Percentiles rank a stretch among this genome's conserved stretches.
Evolutionary conservation across 92 coral and sea anemone species (phyloP).

Genomic region (Umimayanthus kanabou): DNA sequence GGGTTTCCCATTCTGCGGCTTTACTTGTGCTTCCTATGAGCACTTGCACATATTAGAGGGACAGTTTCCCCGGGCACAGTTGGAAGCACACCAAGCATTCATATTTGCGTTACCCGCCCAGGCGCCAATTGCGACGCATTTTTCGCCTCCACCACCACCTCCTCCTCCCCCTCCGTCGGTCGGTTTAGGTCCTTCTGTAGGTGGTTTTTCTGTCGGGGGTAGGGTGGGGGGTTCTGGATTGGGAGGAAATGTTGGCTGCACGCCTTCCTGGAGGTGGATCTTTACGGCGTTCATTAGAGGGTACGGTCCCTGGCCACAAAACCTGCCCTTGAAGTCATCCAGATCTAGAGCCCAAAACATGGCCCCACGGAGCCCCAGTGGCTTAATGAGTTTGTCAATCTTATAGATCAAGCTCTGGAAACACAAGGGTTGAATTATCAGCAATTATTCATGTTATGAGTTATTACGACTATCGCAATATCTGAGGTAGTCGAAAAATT

Average conservation of each 20-base stretch:
- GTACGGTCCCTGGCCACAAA: slow-evolving; percentile 72
- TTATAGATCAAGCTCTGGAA: slow-evolving; percentile 55
- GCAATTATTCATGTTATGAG: too few relatives aligned
- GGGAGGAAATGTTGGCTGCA: slow-evolving; percentile 17
- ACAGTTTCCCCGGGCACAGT: slow-evolving; percentile 8
- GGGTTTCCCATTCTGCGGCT: neutral
- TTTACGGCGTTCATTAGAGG: slow-evolving; percentile 81
- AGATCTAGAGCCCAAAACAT: slow-evolving; percentile 95
- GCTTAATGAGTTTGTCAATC: slow-evolving; percentile 49
- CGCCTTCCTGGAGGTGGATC: neutral
- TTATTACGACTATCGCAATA: too few relatives aligned
- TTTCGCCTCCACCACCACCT: neutral
- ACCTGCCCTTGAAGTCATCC: slow-evolving; percentile 83
- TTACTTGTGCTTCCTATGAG: neutral
- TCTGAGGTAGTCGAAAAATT: too few relatives aligned
- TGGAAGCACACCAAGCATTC: slow-evolving; percentile 2
- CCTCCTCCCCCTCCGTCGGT: slow-evolving; percentile 3
- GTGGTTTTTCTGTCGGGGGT: slow-evolving; percentile 4
- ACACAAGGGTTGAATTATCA: neutral
- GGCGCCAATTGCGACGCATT: neutral
- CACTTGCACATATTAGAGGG: slow-evolving; percentile 9
- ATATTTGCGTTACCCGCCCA: slow-evolving; percentile 10
- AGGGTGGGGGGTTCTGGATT: neutral
- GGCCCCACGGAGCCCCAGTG: slow-evolving; percentile 79
- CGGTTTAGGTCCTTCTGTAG: slow-evolving; percentile 4